Evolutionary conservation across 2,113 vertebrate species (phyloP).

Genomic region (Sciurus niger): DNA sequence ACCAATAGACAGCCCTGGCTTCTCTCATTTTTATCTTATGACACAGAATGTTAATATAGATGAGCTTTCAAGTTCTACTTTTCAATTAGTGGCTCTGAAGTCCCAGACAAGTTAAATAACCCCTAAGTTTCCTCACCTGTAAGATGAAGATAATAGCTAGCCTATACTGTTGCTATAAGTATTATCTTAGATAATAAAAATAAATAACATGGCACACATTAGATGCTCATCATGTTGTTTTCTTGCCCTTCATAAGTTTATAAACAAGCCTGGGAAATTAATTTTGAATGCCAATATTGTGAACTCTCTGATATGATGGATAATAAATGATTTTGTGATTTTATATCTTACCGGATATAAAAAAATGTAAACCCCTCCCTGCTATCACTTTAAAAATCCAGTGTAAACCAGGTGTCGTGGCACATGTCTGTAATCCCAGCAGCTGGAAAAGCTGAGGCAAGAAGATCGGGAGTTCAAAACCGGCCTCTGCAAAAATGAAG

Average conservation of each 20-base stretch:
- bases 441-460: too few relatives aligned
- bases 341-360: not conserved
- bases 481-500: too few relatives aligned
- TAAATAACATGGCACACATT: not conserved
- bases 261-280: not conserved
- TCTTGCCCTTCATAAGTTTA: slow-evolving; percentile 22
- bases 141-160: not conserved
- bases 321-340: not conserved
- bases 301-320: not conserved
- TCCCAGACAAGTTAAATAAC: not conserved
- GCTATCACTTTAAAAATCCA: not conserved
- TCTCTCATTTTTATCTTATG: not conserved
- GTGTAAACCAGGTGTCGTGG: too few relatives aligned
- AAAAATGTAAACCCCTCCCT: not conserved
- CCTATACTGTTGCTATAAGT: not conserved
- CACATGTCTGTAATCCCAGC: too few relatives aligned
- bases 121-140: not conserved
- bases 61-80: not conserved
- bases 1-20: not conserved
- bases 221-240: not conserved
- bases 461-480: too few relatives aligned
- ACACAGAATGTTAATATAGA: not conserved
- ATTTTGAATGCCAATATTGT: not conserved
- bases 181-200: not conserved
- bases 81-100: not conserved